These are phyloP conservation scores for Leucoptera coffeella DNA, from an alignment of 2,888 invertebrate genomes.

Conservation along the genomic window DNA sequence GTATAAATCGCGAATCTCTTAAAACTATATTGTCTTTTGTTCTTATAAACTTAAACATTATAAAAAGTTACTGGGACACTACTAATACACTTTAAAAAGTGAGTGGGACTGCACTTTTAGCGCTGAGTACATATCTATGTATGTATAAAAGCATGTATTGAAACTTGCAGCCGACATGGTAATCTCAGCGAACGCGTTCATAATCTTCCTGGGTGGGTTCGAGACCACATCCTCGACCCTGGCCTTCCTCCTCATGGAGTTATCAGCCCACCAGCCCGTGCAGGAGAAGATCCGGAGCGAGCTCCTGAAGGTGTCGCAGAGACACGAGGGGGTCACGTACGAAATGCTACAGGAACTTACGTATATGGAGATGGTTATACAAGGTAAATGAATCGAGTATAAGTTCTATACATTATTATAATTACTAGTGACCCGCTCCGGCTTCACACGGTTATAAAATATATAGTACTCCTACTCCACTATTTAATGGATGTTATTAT, in stretches of 20 bases:
- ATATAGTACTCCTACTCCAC: too few species aligned
- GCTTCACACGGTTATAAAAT: too few species aligned
- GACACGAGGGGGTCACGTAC: constrained; percentile 32
- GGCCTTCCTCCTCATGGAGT: constrained; percentile 47
- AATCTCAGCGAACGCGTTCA: constrained; percentile 51
- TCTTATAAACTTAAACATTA: too few species aligned
- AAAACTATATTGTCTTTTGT: too few species aligned
- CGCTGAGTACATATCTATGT: neutral
- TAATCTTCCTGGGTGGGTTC: constrained; percentile 57
- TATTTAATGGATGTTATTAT: too few species aligned
- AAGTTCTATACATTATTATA: too few species aligned
- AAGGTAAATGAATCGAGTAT: constrained; percentile 24
- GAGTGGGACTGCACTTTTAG: too few species aligned
- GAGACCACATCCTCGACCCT: constrained; percentile 56
- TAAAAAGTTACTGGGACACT: too few species aligned
- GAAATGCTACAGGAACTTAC: constrained; percentile 45
- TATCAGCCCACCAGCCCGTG: constrained; percentile 41
- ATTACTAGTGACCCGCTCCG: too few species aligned
- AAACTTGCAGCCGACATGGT: constrained; percentile 40
- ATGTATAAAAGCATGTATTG: neutral
- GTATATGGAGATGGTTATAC: constrained; percentile 53
- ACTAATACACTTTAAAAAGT: too few species aligned
- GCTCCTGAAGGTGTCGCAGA: constrained; percentile 23
- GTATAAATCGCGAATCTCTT: too few species aligned
- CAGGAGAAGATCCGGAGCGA: constrained; percentile 47